Evolutionary conservation across 2,797 vertebrate genomes (phyloP), one percentile per base, ranked within the genome.

Genomic region (Phalloptychus januarius): DNA sequence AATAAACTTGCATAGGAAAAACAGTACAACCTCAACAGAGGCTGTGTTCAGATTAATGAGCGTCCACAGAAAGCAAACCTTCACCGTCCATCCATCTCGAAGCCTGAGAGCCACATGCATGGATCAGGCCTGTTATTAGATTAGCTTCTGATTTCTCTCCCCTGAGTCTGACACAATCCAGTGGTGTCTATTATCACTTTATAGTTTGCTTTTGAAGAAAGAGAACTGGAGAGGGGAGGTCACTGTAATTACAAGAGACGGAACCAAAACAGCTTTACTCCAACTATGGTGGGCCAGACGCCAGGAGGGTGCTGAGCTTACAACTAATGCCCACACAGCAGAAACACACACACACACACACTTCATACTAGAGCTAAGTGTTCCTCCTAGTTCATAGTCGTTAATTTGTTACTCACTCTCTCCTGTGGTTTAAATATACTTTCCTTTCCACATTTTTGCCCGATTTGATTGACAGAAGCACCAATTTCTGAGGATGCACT

Each of bases 81-180:
- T 78, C 79, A 81, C 75, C 80, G 77, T 70, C 28, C 52, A 45
- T 75, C 78, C 74, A 67, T 42, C 70, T 80, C 61, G 50, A 74
- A 79, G 61, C 71, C 81, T 72, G 44, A 80, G 25, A 77, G 82
- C 84, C 82, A 87, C 12, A 65, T 67, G 86, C 23, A 16, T 70
- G 48, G 46, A 82, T 89, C 74, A 63, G 76, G 79, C 61, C 38
- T 78, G 76, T 86, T 86, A 93, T 91, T 87, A 90, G 85, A 92
- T 92, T 88, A 88, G 85, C 58, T 84, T 93, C 82, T 84, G 79
- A 90, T 90, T 88, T 79, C 79, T 71, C 69, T 81, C 86, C 84
- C 77, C 50, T 16, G 83, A 87, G 90, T 54, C 83, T 79, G 81
- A 90, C 81, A 83, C 72, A 70, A 72, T 44, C 75, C 74, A 69